phyloP scores from a whole-genome alignment of 2,113 vertebrate species.

The Rhineura floridana region DNA sequence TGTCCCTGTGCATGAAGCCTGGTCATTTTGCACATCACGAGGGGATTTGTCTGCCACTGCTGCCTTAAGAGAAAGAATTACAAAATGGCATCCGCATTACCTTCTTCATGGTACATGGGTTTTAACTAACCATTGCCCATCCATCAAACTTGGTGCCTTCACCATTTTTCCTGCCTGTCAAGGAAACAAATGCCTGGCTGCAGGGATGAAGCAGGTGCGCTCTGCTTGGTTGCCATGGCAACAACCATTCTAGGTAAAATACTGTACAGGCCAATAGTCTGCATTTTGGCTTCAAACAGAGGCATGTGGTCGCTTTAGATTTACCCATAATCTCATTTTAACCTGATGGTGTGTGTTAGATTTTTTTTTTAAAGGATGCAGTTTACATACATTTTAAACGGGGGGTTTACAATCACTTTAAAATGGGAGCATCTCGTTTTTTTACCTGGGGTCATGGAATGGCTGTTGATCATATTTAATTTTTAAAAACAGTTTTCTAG shows the following conservation, averaged over 20 bases:
- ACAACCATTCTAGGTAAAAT: background rate
- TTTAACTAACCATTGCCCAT: background rate
- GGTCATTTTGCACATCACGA: background rate
- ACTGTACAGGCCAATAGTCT: background rate
- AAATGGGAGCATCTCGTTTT: background rate
- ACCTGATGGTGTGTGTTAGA: background rate
- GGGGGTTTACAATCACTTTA: background rate
- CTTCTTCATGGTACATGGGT: background rate
- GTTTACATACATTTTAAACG: background rate
- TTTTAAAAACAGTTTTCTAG: background rate
- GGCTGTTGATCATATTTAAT: background rate
- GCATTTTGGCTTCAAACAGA: background rate
- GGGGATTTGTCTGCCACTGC: background rate
- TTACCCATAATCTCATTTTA: background rate
- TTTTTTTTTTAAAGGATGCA: background rate
- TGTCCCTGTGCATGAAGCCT: constrained; percentile 36
- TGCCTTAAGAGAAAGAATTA: background rate
- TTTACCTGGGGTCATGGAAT: background rate
- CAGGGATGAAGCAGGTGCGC: background rate
- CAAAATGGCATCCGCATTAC: constrained; percentile 5
- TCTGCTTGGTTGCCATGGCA: background rate
- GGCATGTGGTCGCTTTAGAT: background rate
- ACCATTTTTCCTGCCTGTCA: background rate
- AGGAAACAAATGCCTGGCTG: background rate
- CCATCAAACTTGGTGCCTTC: background rate